These are phyloP conservation scores for Thamnaconus septentrionalis DNA, from an alignment of 2,113 vertebrate genomes.

Conservation along the genomic window DNA sequence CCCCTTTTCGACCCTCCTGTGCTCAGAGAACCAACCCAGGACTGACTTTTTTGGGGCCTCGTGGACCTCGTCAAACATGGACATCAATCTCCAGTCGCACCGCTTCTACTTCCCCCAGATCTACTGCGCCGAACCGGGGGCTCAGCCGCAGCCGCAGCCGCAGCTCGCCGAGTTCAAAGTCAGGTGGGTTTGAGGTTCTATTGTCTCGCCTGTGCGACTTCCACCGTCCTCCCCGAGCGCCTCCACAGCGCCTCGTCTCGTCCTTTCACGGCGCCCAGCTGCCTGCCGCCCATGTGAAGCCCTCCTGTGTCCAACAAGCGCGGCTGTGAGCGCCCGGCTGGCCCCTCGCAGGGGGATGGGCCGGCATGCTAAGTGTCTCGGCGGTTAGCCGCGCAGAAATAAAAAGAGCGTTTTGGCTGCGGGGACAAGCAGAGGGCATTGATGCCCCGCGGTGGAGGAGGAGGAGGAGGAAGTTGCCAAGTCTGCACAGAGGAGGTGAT, in stretches of 20 bases:
- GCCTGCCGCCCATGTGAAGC: constrained; percentile 24
- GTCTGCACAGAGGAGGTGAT: constrained; percentile 49
- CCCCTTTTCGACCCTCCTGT: background rate
- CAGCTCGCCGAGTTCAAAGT: constrained; percentile 75
- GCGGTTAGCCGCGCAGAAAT: constrained; percentile 55
- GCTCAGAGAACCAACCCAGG: background rate
- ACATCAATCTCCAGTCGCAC: constrained; percentile 76
- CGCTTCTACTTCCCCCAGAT: constrained; percentile 77
- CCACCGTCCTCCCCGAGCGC: constrained; percentile 3
- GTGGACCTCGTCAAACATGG: constrained; percentile 58
- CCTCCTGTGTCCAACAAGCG: constrained; percentile 26
- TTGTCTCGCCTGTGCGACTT: background rate
- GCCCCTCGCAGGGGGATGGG: constrained; percentile 64
- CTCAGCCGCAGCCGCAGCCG: constrained; percentile 62
- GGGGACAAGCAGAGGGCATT: constrained; percentile 61
- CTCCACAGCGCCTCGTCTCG: background rate
- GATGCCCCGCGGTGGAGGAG: constrained; percentile 22
- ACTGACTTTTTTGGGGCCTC: constrained; percentile 13
- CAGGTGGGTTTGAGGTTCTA: constrained; percentile 65
- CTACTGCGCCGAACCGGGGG: constrained; percentile 71
- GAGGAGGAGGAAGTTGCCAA: constrained; percentile 52
- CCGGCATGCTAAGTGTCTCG: constrained; percentile 64
- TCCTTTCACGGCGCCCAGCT: constrained; percentile 27
- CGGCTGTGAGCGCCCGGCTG: constrained; percentile 52
- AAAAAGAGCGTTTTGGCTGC: constrained; percentile 36